These are phyloP conservation scores for Hippocampus guttulatus DNA, from an alignment of 2,113 vertebrate genomes.

Conservation along the genomic window DNA sequence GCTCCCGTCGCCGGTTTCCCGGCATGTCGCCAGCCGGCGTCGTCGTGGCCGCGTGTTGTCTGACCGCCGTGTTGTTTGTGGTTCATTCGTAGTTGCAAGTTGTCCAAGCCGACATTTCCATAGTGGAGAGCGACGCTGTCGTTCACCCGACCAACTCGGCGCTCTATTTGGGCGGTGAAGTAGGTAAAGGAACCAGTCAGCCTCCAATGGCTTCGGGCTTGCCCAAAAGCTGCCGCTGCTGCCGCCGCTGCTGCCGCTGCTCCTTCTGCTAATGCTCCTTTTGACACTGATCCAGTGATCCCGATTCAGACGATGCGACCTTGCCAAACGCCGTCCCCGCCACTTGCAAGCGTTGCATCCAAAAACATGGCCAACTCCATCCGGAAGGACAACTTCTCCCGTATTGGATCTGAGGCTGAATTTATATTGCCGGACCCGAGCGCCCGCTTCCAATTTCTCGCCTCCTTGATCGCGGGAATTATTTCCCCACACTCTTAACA, in stretches of 20 bases:
- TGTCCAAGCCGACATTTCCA: slow-evolving; percentile 99
- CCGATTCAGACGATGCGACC: background rate
- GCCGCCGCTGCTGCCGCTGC: slow-evolving; percentile 30
- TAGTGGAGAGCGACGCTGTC: slow-evolving; percentile 97
- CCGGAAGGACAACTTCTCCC: too few relatives aligned
- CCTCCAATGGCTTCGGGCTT: slow-evolving; percentile 12
- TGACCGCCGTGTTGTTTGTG: slow-evolving; percentile 84
- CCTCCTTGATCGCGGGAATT: too few relatives aligned
- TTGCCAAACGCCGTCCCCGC: background rate
- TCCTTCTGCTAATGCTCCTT: slow-evolving; percentile 36
- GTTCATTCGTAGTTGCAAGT: slow-evolving; percentile 95
- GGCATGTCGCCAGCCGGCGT: slow-evolving; percentile 25
- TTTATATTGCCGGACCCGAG: too few relatives aligned
- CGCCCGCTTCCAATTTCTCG: too few relatives aligned
- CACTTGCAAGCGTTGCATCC: background rate
- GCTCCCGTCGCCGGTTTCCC: slow-evolving; percentile 25
- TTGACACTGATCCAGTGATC: background rate
- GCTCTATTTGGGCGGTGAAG: slow-evolving; percentile 98
- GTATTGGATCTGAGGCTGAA: too few relatives aligned
- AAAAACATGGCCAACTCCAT: too few relatives aligned
- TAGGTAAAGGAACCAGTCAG: slow-evolving; percentile 88
- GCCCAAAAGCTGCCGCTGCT: background rate
- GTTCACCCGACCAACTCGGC: slow-evolving; percentile 99
- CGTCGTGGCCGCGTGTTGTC: slow-evolving; percentile 48
- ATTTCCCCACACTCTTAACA: too few relatives aligned